Percentiles rank a stretch among this genome's conserved stretches.
phyloP scores from a whole-genome alignment of 1,140 invertebrate species.

The Cydia amplana region DNA sequence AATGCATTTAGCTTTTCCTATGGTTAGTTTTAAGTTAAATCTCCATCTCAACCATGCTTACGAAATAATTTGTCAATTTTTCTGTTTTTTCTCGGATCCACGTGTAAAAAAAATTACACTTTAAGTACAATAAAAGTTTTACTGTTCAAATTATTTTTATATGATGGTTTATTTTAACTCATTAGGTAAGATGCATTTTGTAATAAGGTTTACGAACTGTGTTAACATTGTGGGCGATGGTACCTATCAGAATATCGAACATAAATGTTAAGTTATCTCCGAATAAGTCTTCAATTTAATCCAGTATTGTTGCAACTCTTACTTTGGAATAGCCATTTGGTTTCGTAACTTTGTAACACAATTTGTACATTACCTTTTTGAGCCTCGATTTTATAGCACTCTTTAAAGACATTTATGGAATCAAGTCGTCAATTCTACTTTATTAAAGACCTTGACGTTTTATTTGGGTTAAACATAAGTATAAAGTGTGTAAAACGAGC shows the following conservation, averaged over 20 bases:
- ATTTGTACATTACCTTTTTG: conserved; percentile 12
- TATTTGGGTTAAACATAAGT: neutral
- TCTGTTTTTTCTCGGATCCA: no score
- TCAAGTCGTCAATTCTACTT: neutral
- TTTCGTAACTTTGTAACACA: neutral
- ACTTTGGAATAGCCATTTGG: conserved; percentile 5
- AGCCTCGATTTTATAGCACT: neutral
- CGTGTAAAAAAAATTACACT: no score
- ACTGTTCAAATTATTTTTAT: neutral
- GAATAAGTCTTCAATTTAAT: neutral
- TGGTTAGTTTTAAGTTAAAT: neutral
- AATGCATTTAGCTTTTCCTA: no score
- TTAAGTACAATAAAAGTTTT: no score
- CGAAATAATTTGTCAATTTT: neutral
- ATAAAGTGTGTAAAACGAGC: neutral
- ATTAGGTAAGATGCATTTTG: no score
- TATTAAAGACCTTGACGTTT: neutral
- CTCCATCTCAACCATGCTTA: neutral
- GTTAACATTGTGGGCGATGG: no score
- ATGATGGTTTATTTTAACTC: neutral
- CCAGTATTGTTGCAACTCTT: conserved; percentile 14
- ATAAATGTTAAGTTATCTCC: neutral
- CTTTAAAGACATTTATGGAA: neutral
- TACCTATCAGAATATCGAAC: neutral
- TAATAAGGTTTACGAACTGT: no score